These are phyloP conservation scores for Callitettix versicolor DNA, from an alignment of 1,140 invertebrate genomes.

Conservation along the genomic window DNA sequence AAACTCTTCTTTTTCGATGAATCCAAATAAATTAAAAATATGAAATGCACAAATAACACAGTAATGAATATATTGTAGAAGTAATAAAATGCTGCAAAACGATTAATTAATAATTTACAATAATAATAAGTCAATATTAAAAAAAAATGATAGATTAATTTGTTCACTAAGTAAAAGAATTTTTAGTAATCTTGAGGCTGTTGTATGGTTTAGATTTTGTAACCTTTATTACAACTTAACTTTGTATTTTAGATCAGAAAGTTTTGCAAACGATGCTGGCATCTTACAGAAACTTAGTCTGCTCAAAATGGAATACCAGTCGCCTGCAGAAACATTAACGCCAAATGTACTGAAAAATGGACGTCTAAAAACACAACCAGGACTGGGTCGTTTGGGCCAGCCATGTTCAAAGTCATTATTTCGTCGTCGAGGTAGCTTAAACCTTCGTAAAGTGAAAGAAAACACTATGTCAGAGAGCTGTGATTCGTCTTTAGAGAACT, in stretches of 20 bases:
- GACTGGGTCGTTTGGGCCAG: neutral
- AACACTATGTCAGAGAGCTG: constrained; percentile 16
- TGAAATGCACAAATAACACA: too few relatives aligned
- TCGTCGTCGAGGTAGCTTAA: constrained; percentile 21
- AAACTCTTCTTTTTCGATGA: too few relatives aligned
- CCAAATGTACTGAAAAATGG: neutral
- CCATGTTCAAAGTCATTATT: constrained; percentile 11
- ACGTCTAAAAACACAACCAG: neutral
- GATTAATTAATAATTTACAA: too few relatives aligned
- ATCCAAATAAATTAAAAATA: too few relatives aligned
- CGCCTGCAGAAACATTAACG: neutral
- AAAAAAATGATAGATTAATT: too few relatives aligned
- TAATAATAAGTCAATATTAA: too few relatives aligned
- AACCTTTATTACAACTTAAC: too few relatives aligned
- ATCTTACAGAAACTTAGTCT: constrained; percentile 57
- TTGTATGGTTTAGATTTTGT: too few relatives aligned
- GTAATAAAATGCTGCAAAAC: too few relatives aligned
- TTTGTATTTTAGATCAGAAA: constrained; percentile 52
- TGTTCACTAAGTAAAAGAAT: too few relatives aligned
- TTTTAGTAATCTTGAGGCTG: too few relatives aligned
- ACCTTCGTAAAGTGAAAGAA: constrained; percentile 15
- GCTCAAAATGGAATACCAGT: constrained; percentile 23
- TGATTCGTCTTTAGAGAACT: constrained; percentile 24
- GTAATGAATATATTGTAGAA: too few relatives aligned
- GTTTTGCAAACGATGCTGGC: constrained; percentile 63